phyloP scores from a whole-genome alignment of 1,140 invertebrate genomes.

The Nymphalis io region DNA sequence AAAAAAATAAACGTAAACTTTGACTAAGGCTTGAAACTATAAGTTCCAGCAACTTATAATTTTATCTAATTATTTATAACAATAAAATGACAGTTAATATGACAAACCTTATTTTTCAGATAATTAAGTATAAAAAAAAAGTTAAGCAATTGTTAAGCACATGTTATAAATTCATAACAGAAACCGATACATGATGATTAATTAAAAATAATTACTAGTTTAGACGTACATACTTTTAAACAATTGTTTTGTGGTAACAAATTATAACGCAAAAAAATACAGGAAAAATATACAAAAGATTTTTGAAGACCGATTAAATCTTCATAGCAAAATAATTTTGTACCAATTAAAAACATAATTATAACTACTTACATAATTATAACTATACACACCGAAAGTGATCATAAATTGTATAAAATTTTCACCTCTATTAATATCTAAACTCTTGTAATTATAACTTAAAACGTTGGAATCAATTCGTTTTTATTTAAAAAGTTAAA shows the following conservation, averaged over 20 bases:
- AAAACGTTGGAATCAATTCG: neutral
- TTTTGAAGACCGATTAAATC: conserved; percentile 2
- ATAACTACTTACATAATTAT: neutral
- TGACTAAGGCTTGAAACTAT: no score
- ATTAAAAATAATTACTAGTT: neutral
- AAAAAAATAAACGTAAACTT: no score
- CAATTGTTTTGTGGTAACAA: neutral
- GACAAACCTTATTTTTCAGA: no score
- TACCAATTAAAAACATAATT: conserved; percentile 9
- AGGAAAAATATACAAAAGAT: neutral
- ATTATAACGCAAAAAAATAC: conserved; percentile 6
- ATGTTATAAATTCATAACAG: neutral
- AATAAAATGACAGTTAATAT: no score
- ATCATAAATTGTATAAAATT: neutral
- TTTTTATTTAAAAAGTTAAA: neutral
- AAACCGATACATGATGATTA: neutral
- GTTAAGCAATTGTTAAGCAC: no score
- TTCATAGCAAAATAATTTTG: conserved; percentile 2
- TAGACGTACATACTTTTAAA: conserved; percentile 2
- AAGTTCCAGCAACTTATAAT: no score
- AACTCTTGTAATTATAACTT: conserved; percentile 6
- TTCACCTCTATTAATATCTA: neutral
- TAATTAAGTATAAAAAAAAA: no score
- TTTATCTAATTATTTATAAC: no score
- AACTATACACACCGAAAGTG: conserved; percentile 2